Base-by-base conservation (phyloP, 1,140 invertebrate species). In the Papilio polytes region DNA sequence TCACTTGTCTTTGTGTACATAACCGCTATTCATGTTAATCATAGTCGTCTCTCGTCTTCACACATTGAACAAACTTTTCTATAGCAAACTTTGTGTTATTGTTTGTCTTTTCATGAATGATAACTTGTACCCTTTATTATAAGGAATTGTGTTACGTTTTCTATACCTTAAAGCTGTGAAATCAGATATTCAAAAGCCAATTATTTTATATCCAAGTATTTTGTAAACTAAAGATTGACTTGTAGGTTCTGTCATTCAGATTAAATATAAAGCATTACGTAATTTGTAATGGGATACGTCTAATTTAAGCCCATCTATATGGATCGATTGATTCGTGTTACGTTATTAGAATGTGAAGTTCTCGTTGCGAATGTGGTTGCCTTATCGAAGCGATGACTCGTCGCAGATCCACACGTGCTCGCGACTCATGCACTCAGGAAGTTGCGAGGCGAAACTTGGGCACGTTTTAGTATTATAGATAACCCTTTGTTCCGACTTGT, bases 401-500 rank as follows among this genome's bases (percentile, higher is more conserved):
- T 15, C 51, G 22, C 76, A 41, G 51, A 46, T 63, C 77, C 70
- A 74, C 81, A 85, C 80, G 83, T 87, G 82, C 80, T 86, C 41
- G 53, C 56, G 46, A 80, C 76, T 79, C 72, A 81, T 80, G 73
- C 66, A 83, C 70, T 83, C 81, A 86, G 84, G 85, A 85, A 85
- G 83, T 81, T 72, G 31, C 44, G 80, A 70, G 48, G 82, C 66
- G 81, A 81, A 85, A 86, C 80, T 87, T 84, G 80, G 81, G 84
- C 85, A 89, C 83, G 84, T 85, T 87, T 87, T 88, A 86, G 83
- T 84, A 78, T 85, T 84, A 82, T 84, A 83, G 79, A 85, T 85
- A 84, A 82, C 83, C 70, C 86, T 89, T 91, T 90, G 87, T 88
- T 88, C 80, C 76, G 76, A 78, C 72, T 15, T 66, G 70, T 72